Evolutionary conservation across 1,140 invertebrate species (phyloP).

Genomic region (Aphis craccivora): DNA sequence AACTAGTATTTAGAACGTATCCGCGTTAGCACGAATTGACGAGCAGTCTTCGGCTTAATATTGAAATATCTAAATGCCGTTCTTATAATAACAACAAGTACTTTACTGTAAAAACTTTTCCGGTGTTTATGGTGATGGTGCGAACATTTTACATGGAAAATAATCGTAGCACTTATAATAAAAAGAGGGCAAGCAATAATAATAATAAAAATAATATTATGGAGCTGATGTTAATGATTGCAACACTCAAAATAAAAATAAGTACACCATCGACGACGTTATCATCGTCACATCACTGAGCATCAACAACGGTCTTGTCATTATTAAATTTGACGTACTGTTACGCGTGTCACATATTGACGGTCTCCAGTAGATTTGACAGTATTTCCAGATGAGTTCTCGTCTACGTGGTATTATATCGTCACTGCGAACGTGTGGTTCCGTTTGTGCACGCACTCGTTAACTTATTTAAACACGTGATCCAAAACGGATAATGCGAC

Average conservation of each 20-base stretch:
- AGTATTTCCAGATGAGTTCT: slow-evolving; percentile 1
- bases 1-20: neutral
- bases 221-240: neutral
- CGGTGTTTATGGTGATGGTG: neutral
- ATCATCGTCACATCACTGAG: neutral
- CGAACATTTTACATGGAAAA: neutral
- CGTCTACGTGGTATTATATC: neutral
- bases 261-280: neutral
- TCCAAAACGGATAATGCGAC: neutral
- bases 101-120: neutral
- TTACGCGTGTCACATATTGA: neutral
- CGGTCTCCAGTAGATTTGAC: neutral
- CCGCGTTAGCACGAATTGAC: neutral
- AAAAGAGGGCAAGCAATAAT: neutral
- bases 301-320: neutral
- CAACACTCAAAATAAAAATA: neutral
- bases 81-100: neutral
- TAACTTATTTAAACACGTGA: slow-evolving; percentile 8
- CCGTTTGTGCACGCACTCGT: neutral
- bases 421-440: neutral
- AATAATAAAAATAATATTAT: neutral
- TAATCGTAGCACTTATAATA: neutral
- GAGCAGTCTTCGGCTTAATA: neutral
- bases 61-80: neutral
- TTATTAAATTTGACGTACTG: neutral